These are phyloP conservation scores for Parus major DNA, from an alignment of 2,113 vertebrate genomes.

Conservation along the genomic window DNA sequence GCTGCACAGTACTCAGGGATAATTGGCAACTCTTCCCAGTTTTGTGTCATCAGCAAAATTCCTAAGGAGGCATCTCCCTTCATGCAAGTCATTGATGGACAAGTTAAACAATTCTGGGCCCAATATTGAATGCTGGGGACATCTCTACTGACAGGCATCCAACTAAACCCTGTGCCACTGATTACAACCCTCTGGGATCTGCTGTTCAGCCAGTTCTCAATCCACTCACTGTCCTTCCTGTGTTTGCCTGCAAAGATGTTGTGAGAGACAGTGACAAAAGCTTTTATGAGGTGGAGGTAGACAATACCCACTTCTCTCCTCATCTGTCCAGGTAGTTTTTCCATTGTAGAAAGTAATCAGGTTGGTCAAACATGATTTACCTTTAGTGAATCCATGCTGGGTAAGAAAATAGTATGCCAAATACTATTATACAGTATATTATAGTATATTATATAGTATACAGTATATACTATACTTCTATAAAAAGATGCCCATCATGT, in stretches of 20 bases:
- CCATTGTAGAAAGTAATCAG: neutral
- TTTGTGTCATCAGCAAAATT: neutral
- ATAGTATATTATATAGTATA: too few species aligned
- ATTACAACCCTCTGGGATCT: neutral
- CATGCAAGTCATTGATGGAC: neutral
- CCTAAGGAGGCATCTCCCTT: neutral
- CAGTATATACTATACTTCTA: too few species aligned
- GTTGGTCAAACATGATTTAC: neutral
- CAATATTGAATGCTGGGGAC: neutral
- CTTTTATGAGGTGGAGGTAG: neutral
- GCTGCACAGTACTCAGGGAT: neutral
- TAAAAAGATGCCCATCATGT: neutral
- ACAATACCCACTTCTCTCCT: neutral
- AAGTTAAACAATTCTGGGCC: neutral
- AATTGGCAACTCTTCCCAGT: neutral
- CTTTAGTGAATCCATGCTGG: neutral
- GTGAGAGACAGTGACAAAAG: accelerated
- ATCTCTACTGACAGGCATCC: too few species aligned
- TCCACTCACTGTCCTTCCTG: neutral
- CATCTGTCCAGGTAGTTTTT: neutral
- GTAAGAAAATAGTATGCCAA: neutral
- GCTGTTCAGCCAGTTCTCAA: neutral
- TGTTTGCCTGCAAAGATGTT: neutral
- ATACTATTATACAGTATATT: neutral
- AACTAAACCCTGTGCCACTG: neutral